Evolutionary conservation across 2,888 invertebrate species (phyloP).

Genomic region (Tetragonisca angustula): DNA sequence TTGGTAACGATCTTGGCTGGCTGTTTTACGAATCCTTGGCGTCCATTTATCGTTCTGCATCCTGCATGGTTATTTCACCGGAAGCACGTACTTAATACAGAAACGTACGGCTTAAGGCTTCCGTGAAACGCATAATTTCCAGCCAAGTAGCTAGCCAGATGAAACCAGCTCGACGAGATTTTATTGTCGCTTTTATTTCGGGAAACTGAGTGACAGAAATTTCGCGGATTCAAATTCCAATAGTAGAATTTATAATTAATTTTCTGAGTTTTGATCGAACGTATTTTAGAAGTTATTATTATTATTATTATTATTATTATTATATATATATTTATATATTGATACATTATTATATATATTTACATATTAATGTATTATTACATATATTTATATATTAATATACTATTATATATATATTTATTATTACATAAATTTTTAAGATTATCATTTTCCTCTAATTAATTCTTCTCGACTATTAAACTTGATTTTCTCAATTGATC

Average conservation of each 20-base stretch:
- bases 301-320: too few relatives aligned
- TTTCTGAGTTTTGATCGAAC: not conserved
- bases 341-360: too few relatives aligned
- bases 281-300: not conserved
- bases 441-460: too few relatives aligned
- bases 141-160: not conserved
- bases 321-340: too few relatives aligned
- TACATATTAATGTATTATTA: too few relatives aligned
- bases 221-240: not conserved
- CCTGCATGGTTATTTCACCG: slow-evolving; percentile 1
- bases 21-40: slow-evolving; percentile 9
- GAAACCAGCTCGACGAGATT: not conserved
- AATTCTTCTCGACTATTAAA: too few relatives aligned
- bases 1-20: slow-evolving; percentile 32
- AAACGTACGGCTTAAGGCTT: not conserved
- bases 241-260: not conserved
- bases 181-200: not conserved
- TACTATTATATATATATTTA: too few relatives aligned
- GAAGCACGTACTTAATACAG: not conserved
- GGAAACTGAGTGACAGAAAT: not conserved
- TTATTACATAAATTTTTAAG: too few relatives aligned
- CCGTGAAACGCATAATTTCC: not conserved
- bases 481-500: too few relatives aligned
- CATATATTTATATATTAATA: too few relatives aligned
- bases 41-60: not conserved